Evolutionary conservation across 2,113 vertebrate genomes (phyloP).

Genomic region (Turnix velox): DNA sequence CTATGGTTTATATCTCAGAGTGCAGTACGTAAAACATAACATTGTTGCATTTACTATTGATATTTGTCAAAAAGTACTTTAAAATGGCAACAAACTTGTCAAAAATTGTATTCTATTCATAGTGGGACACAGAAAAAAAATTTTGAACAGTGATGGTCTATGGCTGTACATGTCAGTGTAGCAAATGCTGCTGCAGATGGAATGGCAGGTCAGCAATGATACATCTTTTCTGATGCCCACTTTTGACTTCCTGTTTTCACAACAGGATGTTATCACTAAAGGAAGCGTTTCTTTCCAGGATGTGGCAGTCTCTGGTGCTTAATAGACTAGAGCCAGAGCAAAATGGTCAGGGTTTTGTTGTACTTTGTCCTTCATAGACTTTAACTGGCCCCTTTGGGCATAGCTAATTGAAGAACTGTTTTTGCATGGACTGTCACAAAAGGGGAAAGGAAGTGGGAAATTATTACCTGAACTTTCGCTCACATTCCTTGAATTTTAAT

Average conservation of each 20-base stretch:
- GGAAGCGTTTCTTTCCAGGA: not conserved
- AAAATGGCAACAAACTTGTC: not conserved
- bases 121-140: not conserved
- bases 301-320: not conserved
- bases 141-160: not conserved
- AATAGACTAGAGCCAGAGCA: not conserved
- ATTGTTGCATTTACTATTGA: not conserved
- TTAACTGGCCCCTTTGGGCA: not conserved
- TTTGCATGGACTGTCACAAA: not conserved
- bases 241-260: not conserved
- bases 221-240: not conserved
- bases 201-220: not conserved
- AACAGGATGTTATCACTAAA: not conserved
- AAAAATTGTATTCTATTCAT: not conserved
- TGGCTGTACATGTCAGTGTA: not conserved
- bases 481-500: not conserved
- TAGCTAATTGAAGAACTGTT: not conserved
- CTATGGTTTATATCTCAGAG: slow-evolving; percentile 12
- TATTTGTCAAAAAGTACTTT: not conserved
- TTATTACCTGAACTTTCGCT: not conserved
- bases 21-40: not conserved
- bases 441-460: not conserved
- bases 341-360: not conserved
- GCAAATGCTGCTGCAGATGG: not conserved
- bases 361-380: not conserved